Evolutionary conservation across 2,797 vertebrate species (phyloP), one percentile per base, ranked within the genome.

Genomic region (Pantherophis alleghaniensis): DNA sequence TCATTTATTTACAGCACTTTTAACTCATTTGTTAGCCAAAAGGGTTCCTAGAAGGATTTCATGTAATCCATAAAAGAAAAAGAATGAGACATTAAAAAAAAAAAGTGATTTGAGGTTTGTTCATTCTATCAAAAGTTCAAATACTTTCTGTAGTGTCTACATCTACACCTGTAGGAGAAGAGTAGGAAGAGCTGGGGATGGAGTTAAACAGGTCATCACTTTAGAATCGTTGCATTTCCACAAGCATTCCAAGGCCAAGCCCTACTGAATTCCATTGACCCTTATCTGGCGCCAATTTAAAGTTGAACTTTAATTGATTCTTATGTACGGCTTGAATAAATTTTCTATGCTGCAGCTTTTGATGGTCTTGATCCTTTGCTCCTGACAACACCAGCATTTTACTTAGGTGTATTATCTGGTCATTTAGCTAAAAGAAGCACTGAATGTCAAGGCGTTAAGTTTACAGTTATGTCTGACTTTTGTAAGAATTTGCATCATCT

Each of bases 401-500:
- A 92, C 95, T 92, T 95, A 96, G 95, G 95, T 95, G 92, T 92
- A 96, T 97, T 96, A 96, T 94, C 24, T 37, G 96, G 96, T 95
- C 86, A 96, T 97, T 97, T 97, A 95, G 94, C 96, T 96, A 96
- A 97, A 96, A 97, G 93, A 83, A 66, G 90, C 95, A 91, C 89
- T 92, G 95, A 51, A 90, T 91, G 93, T 97, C 22, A 93, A 94
- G 83, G 79, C 92, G n/a, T 94, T 91, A 91, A 91, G 53, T 97
- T 97, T 96, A 95, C 94, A 94, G 94, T 37, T 83, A 95, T 95
- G 94, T 95, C 92, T 95, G 96, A 95, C 96, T 96, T 96, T 93
- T 91, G 88, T 96, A 96, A 96, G 95, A 97, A 97, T 96, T 95
- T 96, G 96, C 94, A 96, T 96, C 95, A 95, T 96, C 92, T 60